phyloP scores from a whole-genome alignment of 2,797 vertebrate genomes.

The Tiaroga cobitis region DNA sequence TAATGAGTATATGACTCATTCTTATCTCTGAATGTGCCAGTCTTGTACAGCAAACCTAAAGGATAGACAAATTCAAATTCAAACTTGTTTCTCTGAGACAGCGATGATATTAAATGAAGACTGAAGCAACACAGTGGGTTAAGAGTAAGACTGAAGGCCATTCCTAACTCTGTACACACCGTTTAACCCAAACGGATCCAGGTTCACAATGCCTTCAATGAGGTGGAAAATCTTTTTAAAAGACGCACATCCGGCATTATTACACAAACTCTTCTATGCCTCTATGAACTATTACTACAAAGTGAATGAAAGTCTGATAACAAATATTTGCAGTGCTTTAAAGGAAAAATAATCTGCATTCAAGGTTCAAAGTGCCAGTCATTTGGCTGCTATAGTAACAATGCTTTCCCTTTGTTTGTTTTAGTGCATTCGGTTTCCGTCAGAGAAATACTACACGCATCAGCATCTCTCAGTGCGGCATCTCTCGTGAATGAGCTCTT shows the following conservation, averaged over 20 bases:
- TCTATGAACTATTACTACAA: background rate
- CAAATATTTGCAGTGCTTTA: constrained; percentile 50
- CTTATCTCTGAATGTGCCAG: background rate
- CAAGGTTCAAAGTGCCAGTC: constrained; percentile 80
- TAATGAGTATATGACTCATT: background rate
- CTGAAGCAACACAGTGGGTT: too few relatives aligned
- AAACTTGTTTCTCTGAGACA: background rate
- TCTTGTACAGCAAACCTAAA: background rate
- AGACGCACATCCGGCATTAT: background rate
- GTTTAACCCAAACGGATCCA: background rate
- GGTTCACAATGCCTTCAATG: background rate
- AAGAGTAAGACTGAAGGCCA: too few relatives aligned
- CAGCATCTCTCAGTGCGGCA: background rate
- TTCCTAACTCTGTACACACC: background rate
- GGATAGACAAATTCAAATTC: background rate
- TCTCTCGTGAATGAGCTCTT: background rate
- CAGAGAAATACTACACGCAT: constrained; percentile 20
- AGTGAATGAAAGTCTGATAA: constrained; percentile 10
- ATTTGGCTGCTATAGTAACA: constrained; percentile 79
- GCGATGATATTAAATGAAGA: background rate
- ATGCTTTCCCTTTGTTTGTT: constrained; percentile 71
- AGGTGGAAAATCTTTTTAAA: background rate
- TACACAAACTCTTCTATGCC: background rate
- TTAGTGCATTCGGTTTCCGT: constrained; percentile 54
- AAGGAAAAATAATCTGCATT: constrained; percentile 67